phyloP scores from a whole-genome alignment of 2,113 vertebrate species.

The Falco punctatus region DNA sequence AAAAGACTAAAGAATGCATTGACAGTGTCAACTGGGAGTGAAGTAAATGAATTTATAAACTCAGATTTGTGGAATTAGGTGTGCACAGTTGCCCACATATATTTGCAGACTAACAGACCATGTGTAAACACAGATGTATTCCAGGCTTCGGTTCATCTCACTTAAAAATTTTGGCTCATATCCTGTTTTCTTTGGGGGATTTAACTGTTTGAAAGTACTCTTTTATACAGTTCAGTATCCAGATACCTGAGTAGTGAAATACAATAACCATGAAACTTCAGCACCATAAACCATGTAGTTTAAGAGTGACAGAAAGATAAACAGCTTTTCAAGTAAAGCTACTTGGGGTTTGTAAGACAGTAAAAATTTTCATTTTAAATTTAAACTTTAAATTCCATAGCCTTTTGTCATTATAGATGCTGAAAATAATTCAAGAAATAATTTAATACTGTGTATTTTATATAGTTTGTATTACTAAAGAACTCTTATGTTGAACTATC shows the following conservation, averaged over 20 bases:
- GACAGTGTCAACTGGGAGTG: slow-evolving; percentile 46
- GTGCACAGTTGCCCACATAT: slow-evolving; percentile 69
- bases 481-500: neutral
- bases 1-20: slow-evolving; percentile 48
- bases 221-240: neutral
- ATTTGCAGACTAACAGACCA: slow-evolving; percentile 71
- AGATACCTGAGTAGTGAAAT: slow-evolving; percentile 17
- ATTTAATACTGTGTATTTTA: neutral
- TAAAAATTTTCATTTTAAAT: neutral
- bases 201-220: slow-evolving; percentile 39
- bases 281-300: neutral
- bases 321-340: neutral
- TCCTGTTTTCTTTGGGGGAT: slow-evolving; percentile 57
- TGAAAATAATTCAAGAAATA: neutral
- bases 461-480: neutral
- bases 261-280: neutral
- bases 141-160: slow-evolving; percentile 61
- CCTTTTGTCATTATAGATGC: neutral
- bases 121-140: slow-evolving; percentile 71
- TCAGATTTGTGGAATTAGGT: slow-evolving; percentile 61
- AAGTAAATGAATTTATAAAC: slow-evolving; percentile 47
- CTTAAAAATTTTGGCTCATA: slow-evolving; percentile 60
- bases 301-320: neutral
- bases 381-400: neutral
- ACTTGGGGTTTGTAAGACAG: neutral